phyloP scores from a whole-genome alignment of 2,888 invertebrate species.

The Drosophila pegasa region DNA sequence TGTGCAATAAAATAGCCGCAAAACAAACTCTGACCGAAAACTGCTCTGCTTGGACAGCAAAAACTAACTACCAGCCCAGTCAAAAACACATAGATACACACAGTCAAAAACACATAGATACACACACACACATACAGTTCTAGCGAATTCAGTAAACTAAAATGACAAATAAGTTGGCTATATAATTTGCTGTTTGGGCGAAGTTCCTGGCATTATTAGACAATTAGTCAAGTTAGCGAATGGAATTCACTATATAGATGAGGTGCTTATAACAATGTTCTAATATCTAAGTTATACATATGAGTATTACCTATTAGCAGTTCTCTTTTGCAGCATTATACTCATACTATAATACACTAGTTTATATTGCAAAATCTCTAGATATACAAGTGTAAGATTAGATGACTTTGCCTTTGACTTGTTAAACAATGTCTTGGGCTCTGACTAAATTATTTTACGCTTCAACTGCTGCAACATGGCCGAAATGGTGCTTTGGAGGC shows the following conservation, averaged over 20 bases:
- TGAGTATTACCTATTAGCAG: no score
- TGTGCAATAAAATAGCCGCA: constrained; percentile 68
- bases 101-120: constrained; percentile 15
- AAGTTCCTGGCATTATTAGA: constrained; percentile 17
- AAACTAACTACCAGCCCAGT: constrained; percentile 58
- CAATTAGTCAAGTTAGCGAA: constrained; percentile 14
- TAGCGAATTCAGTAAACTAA: constrained; percentile 26
- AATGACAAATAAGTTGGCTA: constrained; percentile 56
- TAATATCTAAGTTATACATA: neutral
- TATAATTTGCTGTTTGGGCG: constrained; percentile 38
- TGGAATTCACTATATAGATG: neutral
- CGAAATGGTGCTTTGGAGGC: constrained; percentile 11
- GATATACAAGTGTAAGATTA: neutral
- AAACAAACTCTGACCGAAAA: constrained; percentile 72
- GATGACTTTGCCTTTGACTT: neutral
- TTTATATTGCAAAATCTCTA: neutral
- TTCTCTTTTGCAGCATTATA: neutral
- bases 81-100: constrained; percentile 23
- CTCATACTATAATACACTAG: neutral
- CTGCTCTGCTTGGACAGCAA: constrained; percentile 52
- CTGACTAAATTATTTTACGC: constrained; percentile 8
- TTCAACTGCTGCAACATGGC: constrained; percentile 12
- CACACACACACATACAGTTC: constrained; percentile 10
- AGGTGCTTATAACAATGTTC: neutral
- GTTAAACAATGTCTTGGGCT: neutral